These are phyloP conservation scores for Macaria notata DNA, from an alignment of 2,888 invertebrate genomes.

Conservation along the genomic window DNA sequence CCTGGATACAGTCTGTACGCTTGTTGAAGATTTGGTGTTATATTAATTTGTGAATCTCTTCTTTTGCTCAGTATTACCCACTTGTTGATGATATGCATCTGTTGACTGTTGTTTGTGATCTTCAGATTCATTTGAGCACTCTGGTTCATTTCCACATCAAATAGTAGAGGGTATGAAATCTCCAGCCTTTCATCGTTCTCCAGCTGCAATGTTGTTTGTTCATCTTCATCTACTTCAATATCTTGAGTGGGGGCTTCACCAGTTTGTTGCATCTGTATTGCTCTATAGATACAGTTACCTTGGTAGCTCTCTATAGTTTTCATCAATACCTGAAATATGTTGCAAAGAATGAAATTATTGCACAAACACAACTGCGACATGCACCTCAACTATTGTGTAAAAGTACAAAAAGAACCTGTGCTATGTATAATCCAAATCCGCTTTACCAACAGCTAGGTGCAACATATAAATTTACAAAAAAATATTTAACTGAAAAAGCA, in stretches of 20 bases:
- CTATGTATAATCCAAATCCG: too few species aligned
- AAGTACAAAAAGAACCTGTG: too few species aligned
- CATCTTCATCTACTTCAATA: slow-evolving; percentile 35
- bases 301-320: slow-evolving; percentile 89
- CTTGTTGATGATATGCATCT: slow-evolving; percentile 67
- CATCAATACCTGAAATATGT: slow-evolving; percentile 68
- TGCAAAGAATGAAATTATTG: not conserved
- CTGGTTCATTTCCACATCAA: slow-evolving; percentile 65
- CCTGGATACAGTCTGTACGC: slow-evolving; percentile 62
- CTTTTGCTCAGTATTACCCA: slow-evolving; percentile 78
- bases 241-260: slow-evolving; percentile 18
- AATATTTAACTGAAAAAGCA: too few species aligned
- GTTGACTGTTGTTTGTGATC: slow-evolving; percentile 71
- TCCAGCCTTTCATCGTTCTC: slow-evolving; percentile 77
- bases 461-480: too few species aligned
- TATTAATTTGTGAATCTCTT: slow-evolving; percentile 75
- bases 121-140: slow-evolving; percentile 44
- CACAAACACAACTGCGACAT: too few species aligned
- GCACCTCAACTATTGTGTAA: too few species aligned
- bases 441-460: too few species aligned
- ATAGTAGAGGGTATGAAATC: slow-evolving; percentile 75
- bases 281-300: slow-evolving; percentile 82
- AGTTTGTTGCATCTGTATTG: slow-evolving; percentile 61
- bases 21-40: slow-evolving; percentile 62
- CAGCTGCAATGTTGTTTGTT: slow-evolving; percentile 46